Base-by-base conservation (phyloP, 2,888 invertebrate species). In the Arctia plantaginis region DNA sequence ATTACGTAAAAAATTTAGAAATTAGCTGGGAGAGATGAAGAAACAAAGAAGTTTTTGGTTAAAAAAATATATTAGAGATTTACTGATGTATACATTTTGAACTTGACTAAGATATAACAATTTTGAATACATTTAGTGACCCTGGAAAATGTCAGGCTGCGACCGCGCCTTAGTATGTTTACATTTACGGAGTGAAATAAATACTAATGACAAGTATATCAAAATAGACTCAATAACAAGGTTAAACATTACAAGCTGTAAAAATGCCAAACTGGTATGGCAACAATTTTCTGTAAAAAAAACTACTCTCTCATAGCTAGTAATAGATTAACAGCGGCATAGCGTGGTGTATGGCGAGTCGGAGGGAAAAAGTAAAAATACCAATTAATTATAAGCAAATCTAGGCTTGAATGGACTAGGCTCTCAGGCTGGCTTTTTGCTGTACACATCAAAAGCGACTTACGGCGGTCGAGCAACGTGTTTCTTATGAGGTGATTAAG, bases 371-470 rank as follows among this genome's bases (percentile, higher is more conserved):
- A 55, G 10, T 68, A 73, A 76, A 82, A 86, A 86, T 80, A 78
- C 72, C 86, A 82, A 85, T 86, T 82, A 86, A 83, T 86, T 85
- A 86, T 80, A 83, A 80, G 77, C 80, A 83, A 85, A 89, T 88
- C 86, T 88, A 89, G 89, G 82, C 83, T 85, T 82, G 77, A 81
- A 85, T 86, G 80, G 80, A 72, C 82, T 83, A 85, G 82, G 76
- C 47, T 72, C 77, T 69, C 62, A 71, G 69, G 70, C 71, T 35
- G 69, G 15, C 51, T 88, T 91, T 93, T 93, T 91, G 89, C 84
- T 71, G 83, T 84, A 84, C 73, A 86, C 89, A 88, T 90, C 90
- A 89, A 90, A 91, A 86, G 88, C 82, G 80, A 85, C 74, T 82
- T 75, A 85, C 82, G 88, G 85, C 90, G 91, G 70, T 65, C 70